Percentiles rank a stretch among this genome's conserved stretches.
phyloP scores from a whole-genome alignment of 2,113 vertebrate genomes.

The Antidorcas marsupialis region DNA sequence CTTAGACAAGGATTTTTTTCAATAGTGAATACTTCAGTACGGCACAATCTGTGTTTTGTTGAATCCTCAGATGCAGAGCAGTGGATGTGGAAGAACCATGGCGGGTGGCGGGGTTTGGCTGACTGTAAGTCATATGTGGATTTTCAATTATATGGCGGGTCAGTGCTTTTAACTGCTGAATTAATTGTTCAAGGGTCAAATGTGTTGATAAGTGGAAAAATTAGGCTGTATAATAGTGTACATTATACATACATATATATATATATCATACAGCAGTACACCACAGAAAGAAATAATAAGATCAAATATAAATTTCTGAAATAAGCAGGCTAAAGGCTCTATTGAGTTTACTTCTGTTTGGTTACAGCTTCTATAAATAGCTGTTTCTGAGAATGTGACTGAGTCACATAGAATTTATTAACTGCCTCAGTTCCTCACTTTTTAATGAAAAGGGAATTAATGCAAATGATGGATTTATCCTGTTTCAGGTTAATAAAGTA shows the following conservation, averaged over 20 bases:
- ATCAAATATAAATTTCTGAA: slow-evolving; percentile 24
- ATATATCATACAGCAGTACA: not conserved
- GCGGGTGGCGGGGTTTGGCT: not conserved
- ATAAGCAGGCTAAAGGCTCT: not conserved
- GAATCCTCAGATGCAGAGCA: not conserved
- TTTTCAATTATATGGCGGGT: not conserved
- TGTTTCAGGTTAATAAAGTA: not conserved
- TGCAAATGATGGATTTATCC: not conserved
- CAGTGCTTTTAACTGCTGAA: not conserved
- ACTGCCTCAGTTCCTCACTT: not conserved
- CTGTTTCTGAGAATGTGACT: not conserved
- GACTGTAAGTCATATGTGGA: not conserved
- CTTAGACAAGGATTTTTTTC: not conserved
- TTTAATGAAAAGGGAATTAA: not conserved
- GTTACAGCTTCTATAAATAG: not conserved
- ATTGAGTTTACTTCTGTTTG: not conserved
- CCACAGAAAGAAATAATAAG: not conserved
- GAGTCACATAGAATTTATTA: not conserved
- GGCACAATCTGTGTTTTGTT: not conserved
- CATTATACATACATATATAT: not conserved
- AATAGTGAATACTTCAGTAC: not conserved
- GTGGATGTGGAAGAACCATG: not conserved
- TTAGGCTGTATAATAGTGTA: not conserved
- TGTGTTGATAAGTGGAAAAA: not conserved
- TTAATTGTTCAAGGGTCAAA: not conserved